Evolutionary conservation across 1,140 invertebrate genomes (phyloP).

Genomic region (Caenorhabditis remanei): DNA sequence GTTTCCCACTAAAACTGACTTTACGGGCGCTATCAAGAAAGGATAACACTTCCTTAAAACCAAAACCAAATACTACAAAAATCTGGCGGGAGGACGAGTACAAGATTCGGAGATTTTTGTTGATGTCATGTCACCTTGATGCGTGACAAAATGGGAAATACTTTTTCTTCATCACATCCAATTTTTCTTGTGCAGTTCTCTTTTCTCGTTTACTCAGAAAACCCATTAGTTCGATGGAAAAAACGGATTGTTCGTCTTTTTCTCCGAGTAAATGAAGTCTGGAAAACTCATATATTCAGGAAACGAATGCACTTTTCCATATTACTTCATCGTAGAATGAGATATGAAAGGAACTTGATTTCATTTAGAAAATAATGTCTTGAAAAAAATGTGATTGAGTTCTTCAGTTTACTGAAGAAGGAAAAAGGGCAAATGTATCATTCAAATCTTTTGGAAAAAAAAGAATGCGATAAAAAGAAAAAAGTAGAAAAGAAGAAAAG

Average conservation of each 20-base stretch:
- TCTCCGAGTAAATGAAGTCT: neutral
- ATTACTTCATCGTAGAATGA: neutral
- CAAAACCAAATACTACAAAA: neutral
- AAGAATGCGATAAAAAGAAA: neutral
- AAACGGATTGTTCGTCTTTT: neutral
- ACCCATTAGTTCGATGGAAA: slow-evolving; percentile 42
- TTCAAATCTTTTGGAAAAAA: neutral
- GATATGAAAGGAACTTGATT: neutral
- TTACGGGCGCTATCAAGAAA: neutral
- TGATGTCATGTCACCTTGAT: slow-evolving; percentile 5
- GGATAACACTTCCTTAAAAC: too few relatives aligned
- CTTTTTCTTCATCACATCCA: neutral
- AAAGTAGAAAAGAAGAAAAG: neutral
- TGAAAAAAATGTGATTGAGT: neutral
- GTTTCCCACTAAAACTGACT: neutral
- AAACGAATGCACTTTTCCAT: slow-evolving; percentile 21
- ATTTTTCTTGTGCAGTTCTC: neutral
- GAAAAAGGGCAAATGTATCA: slow-evolving; percentile 1
- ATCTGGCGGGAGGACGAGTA: neutral
- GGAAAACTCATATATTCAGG: slow-evolving; percentile 22
- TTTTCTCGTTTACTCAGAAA: slow-evolving; percentile 12
- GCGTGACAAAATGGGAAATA: slow-evolving; percentile 6
- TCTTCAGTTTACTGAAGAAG: neutral
- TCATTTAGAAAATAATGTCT: neutral
- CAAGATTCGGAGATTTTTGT: neutral